Evolutionary conservation across 2,888 invertebrate genomes (phyloP).

Genomic region (Chironomus riparius): DNA sequence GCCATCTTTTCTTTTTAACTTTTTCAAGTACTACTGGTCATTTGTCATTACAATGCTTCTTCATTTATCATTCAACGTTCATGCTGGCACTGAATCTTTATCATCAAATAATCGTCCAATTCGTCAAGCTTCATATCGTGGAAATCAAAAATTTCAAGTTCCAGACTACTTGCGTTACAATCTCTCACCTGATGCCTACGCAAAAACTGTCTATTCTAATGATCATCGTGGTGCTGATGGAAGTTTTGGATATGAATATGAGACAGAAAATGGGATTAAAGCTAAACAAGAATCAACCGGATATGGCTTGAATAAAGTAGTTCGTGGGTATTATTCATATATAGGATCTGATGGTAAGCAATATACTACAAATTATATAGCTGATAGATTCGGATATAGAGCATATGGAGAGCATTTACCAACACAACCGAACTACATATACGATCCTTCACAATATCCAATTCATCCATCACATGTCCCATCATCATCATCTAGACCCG

Average conservation of each 20-base stretch:
- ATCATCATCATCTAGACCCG: background rate
- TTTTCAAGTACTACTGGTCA: constrained; percentile 21
- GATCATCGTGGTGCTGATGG: constrained; percentile 14
- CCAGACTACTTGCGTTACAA: background rate
- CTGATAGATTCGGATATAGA: constrained; percentile 16
- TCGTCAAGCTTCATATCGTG: constrained; percentile 3
- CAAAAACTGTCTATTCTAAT: background rate
- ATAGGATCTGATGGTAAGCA: constrained; percentile 1
- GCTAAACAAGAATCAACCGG: constrained; percentile 20
- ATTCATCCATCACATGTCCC: background rate
- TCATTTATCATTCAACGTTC: background rate
- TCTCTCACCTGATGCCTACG: background rate
- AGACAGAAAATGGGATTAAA: constrained; percentile 17
- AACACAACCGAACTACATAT: constrained; percentile 11
- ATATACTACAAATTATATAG: constrained; percentile 20
- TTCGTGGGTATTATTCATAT: constrained; percentile 18
- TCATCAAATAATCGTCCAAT: background rate
- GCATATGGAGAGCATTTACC: constrained; percentile 22
- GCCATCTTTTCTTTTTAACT: background rate
- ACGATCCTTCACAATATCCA: background rate
- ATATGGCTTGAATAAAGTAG: constrained; percentile 21
- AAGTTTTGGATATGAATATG: constrained; percentile 17
- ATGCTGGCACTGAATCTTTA: background rate
- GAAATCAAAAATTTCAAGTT: constrained; percentile 10
- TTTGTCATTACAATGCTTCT: background rate